These are phyloP conservation scores for Microctenopoma steveboyesi DNA, from an alignment of 2,797 vertebrate species.

Conservation along the genomic window DNA sequence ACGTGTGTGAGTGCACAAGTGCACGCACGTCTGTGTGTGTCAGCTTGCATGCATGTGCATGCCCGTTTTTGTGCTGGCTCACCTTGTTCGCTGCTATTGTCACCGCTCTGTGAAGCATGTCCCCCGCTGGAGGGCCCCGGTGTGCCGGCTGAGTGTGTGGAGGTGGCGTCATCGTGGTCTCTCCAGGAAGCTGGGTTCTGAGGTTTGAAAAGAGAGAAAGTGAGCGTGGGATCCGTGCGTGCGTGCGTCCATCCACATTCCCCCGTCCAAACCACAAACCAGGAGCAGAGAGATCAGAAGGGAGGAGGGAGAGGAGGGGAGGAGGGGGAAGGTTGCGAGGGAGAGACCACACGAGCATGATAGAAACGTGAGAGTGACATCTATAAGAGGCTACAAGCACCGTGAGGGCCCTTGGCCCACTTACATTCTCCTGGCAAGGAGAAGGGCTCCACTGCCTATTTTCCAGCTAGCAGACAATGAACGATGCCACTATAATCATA, in stretches of 20 bases:
- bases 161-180: slow-evolving; percentile 99
- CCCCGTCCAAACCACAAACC: slow-evolving; percentile 81
- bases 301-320: slow-evolving; percentile 26
- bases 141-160: slow-evolving; percentile 99
- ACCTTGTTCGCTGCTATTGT: slow-evolving; percentile 99
- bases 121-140: slow-evolving; percentile 99
- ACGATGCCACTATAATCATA: slow-evolving; percentile 62
- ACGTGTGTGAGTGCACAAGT: slow-evolving; percentile 18
- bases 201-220: slow-evolving; percentile 81
- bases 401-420: slow-evolving; percentile 65
- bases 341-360: slow-evolving; percentile 84
- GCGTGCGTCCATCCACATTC: slow-evolving; percentile 79
- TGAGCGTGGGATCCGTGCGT: slow-evolving; percentile 66
- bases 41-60: slow-evolving; percentile 1
- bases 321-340: slow-evolving; percentile 62
- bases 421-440: slow-evolving; percentile 60
- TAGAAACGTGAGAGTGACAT: slow-evolving; percentile 77
- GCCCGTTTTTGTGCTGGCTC: slow-evolving; percentile 76
- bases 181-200: slow-evolving; percentile 99
- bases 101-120: slow-evolving; percentile 98
- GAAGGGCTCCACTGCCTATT: slow-evolving; percentile 44
- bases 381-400: slow-evolving; percentile 67
- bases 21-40: slow-evolving; percentile 13
- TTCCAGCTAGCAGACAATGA: slow-evolving; percentile 62
- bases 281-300: slow-evolving; percentile 79